Conservation (phyloP, 2,888 invertebrate genomes). For the Synergus gifuensis region DNA sequence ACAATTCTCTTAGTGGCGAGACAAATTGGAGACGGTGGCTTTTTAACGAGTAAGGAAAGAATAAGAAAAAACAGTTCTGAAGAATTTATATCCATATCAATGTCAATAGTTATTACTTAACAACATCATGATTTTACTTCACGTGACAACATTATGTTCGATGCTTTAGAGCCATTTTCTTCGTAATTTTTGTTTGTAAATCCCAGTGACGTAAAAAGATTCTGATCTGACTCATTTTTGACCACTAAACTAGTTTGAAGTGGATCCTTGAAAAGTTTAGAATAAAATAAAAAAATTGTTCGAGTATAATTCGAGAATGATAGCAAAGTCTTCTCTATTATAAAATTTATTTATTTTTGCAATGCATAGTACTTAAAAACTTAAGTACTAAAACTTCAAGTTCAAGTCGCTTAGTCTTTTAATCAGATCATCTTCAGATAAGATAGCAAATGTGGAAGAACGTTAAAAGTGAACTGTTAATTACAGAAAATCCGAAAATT, state of each 20-base stretch:
- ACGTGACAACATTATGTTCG: constrained; percentile 15
- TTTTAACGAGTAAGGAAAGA: not conserved
- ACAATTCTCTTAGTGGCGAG: not conserved
- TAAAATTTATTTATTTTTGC: not conserved
- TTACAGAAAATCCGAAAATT: not conserved
- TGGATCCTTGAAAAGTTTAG: not conserved
- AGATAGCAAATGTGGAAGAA: not conserved
- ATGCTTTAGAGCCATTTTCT: not conserved
- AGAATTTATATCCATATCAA: not conserved
- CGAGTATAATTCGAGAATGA: too few relatives aligned
- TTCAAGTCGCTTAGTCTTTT: not conserved
- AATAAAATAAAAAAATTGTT: not conserved
- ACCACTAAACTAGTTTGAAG: not conserved
- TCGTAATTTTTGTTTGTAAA: not conserved
- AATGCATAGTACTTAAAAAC: not conserved
- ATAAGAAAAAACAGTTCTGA: not conserved
- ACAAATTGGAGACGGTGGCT: not conserved
- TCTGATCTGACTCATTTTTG: not conserved
- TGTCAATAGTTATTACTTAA: constrained; percentile 1
- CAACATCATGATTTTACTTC: constrained; percentile 18
- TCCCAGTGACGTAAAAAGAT: not conserved
- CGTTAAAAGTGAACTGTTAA: not conserved
- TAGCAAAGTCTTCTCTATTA: not conserved
- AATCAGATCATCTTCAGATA: constrained; percentile 8
- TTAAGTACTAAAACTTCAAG: too few relatives aligned